Conservation (phyloP, 2,888 invertebrate genomes). For the Chrysomela aeneicollis region DNA sequence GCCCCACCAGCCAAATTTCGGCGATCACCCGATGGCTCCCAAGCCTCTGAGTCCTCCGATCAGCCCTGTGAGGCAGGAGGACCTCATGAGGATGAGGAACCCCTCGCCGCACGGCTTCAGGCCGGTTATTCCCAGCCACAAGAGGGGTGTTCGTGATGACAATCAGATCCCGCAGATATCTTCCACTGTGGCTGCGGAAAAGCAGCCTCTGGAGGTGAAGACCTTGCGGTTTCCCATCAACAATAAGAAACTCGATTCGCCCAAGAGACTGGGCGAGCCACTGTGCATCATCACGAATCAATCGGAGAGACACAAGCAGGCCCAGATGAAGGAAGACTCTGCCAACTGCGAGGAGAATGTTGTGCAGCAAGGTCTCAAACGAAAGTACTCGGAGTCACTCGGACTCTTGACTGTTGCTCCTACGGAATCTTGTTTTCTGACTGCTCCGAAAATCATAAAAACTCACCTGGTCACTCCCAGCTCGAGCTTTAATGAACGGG, state of each 20-base stretch:
- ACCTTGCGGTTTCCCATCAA: constrained; percentile 56
- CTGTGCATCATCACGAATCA: constrained; percentile 59
- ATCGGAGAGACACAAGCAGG: constrained; percentile 56
- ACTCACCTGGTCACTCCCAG: constrained; percentile 33
- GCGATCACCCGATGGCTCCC: constrained; percentile 30
- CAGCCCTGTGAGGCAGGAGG: constrained; percentile 64
- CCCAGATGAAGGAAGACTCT: constrained; percentile 55
- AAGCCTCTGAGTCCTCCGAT: constrained; percentile 69
- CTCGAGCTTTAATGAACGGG: constrained; percentile 7
- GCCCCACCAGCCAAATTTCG: constrained; percentile 44
- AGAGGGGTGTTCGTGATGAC: constrained; percentile 43
- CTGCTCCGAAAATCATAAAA: constrained; percentile 46
- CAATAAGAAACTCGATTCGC: constrained; percentile 39
- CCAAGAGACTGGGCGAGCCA: constrained; percentile 53
- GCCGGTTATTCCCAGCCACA: constrained; percentile 49
- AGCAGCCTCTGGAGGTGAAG: constrained; percentile 51
- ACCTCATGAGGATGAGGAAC: constrained; percentile 30
- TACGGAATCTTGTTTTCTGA: constrained; percentile 35
- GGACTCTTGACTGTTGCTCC: constrained; percentile 47
- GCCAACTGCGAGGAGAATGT: constrained; percentile 55
- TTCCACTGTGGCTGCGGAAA: constrained; percentile 41
- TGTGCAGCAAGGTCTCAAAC: constrained; percentile 49
- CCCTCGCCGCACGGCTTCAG: constrained; percentile 54
- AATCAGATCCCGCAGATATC: constrained; percentile 53
- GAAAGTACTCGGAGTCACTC: constrained; percentile 45